Evolutionary conservation across 2,113 vertebrate genomes (phyloP).

Genomic region (Hydrochoerus hydrochaeris): DNA sequence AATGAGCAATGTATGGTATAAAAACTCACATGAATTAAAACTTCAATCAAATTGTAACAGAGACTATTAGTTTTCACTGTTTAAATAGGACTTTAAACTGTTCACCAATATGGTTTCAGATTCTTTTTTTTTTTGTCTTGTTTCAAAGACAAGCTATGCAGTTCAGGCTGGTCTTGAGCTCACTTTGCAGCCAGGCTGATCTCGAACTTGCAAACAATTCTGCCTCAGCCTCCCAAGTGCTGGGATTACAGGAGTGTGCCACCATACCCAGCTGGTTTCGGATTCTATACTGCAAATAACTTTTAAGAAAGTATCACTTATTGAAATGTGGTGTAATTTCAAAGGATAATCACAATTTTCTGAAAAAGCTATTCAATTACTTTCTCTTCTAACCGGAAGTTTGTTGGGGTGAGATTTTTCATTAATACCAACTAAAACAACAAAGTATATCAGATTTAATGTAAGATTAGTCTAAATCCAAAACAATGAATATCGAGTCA

Average conservation of each 20-base stretch:
- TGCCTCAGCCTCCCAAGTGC: too few relatives aligned
- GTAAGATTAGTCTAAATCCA: not conserved
- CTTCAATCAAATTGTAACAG: not conserved
- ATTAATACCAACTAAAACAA: not conserved
- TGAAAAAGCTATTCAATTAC: not conserved
- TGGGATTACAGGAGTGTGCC: too few relatives aligned
- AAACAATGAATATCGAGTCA: not conserved
- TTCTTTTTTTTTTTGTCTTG: not conserved
- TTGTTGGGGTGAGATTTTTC: constrained; percentile 24
- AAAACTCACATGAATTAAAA: not conserved
- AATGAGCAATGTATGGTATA: not conserved
- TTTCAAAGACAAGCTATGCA: too few relatives aligned
- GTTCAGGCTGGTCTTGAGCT: too few relatives aligned
- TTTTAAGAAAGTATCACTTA: constrained; percentile 15
- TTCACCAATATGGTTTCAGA: not conserved
- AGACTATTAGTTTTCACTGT: not conserved
- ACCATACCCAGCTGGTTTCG: not conserved
- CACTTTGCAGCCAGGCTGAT: too few relatives aligned
- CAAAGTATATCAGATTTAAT: not conserved
- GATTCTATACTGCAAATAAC: not conserved
- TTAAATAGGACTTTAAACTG: not conserved
- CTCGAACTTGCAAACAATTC: too few relatives aligned
- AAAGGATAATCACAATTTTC: not conserved
- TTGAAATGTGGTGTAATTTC: not conserved
- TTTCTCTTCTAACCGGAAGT: not conserved